Conservation (phyloP, 1,140 invertebrate genomes). For the Saccostrea echinata region DNA sequence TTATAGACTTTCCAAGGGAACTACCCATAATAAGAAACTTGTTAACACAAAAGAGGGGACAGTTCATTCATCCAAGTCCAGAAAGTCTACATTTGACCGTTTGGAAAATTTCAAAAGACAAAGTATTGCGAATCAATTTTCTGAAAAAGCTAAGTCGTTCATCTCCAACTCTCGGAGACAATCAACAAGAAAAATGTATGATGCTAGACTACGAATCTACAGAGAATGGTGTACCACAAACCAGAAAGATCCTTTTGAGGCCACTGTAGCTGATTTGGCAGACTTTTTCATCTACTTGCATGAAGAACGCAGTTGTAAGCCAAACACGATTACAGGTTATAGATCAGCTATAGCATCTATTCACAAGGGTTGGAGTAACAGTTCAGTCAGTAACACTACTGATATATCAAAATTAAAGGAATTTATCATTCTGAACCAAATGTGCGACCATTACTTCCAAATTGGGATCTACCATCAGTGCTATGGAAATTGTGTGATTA, state of each 20-base stretch:
- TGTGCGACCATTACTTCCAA: too few species aligned
- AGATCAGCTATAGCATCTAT: conserved; percentile 47
- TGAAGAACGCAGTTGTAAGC: conserved; percentile 1
- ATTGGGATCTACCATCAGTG: too few species aligned
- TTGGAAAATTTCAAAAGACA: conserved; percentile 20
- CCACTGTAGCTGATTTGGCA: too few species aligned
- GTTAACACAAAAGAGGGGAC: neutral
- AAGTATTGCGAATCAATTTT: conserved; percentile 15
- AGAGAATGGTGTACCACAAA: too few species aligned
- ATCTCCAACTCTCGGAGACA: neutral
- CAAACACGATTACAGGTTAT: conserved; percentile 45
- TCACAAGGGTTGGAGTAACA: conserved; percentile 24
- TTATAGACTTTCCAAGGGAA: neutral
- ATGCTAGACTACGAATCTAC: conserved; percentile 35
- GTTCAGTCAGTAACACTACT: conserved; percentile 19
- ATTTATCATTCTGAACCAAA: too few species aligned
- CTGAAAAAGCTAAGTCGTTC: neutral
- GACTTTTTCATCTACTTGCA: too few species aligned
- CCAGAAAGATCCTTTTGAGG: too few species aligned
- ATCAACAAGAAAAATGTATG: conserved; percentile 35
- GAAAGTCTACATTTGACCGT: neutral
- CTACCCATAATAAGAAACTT: neutral
- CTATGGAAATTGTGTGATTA: too few species aligned
- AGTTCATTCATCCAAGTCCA: conserved; percentile 10
- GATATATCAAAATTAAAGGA: conserved; percentile 18